Conservation (phyloP, 2,888 invertebrate species). For the Hydraecia micacea region DNA sequence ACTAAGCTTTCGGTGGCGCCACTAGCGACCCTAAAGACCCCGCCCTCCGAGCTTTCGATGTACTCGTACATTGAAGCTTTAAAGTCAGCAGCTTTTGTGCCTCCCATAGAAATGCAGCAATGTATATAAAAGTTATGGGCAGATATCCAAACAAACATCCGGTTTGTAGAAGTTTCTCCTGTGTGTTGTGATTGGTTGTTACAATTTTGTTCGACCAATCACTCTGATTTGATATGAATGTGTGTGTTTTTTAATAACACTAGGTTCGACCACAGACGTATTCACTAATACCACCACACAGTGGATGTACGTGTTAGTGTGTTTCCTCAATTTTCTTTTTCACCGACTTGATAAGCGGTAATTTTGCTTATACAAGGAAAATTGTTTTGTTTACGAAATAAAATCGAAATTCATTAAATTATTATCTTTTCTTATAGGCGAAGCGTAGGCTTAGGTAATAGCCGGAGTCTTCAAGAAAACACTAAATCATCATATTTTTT, state of each 20-base stretch:
- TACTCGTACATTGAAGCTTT: slow-evolving; percentile 32
- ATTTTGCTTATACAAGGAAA: slow-evolving; percentile 7
- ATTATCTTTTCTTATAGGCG: not conserved
- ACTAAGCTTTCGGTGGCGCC: not conserved
- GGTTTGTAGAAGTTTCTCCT: not conserved
- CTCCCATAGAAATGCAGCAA: slow-evolving; percentile 5
- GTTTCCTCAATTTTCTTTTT: not conserved
- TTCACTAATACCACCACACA: not conserved
- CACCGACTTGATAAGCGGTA: not conserved
- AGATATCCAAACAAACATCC: not conserved
- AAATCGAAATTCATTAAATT: not conserved
- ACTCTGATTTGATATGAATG: not conserved
- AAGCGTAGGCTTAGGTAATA: not conserved
- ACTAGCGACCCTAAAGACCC: slow-evolving; percentile 1
- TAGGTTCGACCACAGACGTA: not conserved
- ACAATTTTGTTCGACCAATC: slow-evolving; percentile 22
- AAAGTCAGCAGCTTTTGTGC: not conserved
- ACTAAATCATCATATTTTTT: not conserved
- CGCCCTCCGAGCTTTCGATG: slow-evolving; percentile 24
- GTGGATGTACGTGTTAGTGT: not conserved
- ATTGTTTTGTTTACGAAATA: not conserved
- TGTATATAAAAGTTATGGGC: slow-evolving; percentile 2
- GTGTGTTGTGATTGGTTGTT: slow-evolving; percentile 19
- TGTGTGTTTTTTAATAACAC: not conserved
- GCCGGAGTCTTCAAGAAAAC: not conserved